These are phyloP conservation scores for Spatula clypeata DNA, from an alignment of 2,797 vertebrate species.

Conservation along the genomic window DNA sequence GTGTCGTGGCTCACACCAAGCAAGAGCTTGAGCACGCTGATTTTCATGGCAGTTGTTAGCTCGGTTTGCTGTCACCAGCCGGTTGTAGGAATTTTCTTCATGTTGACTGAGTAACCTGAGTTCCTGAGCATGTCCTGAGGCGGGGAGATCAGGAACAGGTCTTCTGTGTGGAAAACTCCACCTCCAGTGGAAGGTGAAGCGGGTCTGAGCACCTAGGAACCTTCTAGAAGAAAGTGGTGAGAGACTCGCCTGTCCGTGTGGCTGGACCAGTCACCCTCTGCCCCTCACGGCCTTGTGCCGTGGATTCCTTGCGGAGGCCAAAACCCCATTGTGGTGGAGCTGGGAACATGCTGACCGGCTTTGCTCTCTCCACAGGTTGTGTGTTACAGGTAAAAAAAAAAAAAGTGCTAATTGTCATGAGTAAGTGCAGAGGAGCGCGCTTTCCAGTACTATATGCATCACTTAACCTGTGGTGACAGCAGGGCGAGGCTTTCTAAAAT, in stretches of 20 bases:
- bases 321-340: rapidly evolving
- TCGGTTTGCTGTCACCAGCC: not conserved
- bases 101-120: not conserved
- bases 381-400: not conserved
- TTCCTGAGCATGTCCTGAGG: not conserved
- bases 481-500: not conserved
- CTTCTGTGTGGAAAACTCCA: not conserved
- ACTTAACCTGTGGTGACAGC: not conserved
- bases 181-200: not conserved
- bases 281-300: rapidly evolving
- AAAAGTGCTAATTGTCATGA: not conserved
- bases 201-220: not conserved
- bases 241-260: not conserved
- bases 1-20: not conserved
- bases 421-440: not conserved
- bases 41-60: not conserved
- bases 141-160: not conserved
- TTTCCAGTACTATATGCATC: rapidly evolving
- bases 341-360: not conserved
- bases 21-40: not conserved
- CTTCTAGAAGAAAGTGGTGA: rapidly evolving
- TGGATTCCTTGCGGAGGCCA: not conserved
- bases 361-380: not conserved
- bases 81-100: not conserved
- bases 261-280: not conserved